A percentile compares a stretch with the other conserved stretches of the same genome.
These are phyloP conservation scores for Heliconius charithonia DNA, from an alignment of 2,888 invertebrate species.

Conservation along the genomic window DNA sequence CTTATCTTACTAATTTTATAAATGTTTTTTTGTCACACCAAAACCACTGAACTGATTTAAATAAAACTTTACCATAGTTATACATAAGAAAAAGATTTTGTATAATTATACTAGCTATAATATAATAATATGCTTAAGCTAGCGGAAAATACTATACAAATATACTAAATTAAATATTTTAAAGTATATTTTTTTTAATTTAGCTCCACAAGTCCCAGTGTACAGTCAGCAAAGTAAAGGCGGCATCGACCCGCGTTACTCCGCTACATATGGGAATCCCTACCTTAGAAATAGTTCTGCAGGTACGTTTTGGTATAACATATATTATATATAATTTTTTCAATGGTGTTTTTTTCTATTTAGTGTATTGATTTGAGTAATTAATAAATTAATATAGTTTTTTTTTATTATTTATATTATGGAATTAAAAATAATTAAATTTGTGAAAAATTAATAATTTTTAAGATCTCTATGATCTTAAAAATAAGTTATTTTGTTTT, in stretches of 20 bases:
- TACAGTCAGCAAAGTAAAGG: slow-evolving; percentile 72
- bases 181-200: neutral
- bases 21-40: neutral
- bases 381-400: neutral
- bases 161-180: no score
- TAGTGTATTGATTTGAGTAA: neutral
- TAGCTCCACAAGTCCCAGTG: slow-evolving; percentile 60
- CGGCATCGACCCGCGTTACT: slow-evolving; percentile 89
- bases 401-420: no score
- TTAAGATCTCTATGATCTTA: no score
- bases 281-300: slow-evolving; percentile 90
- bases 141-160: no score
- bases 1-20: neutral
- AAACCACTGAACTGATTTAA: neutral
- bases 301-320: slow-evolving; percentile 56
- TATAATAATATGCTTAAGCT: neutral
- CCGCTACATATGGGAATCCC: slow-evolving; percentile 95
- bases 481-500: no score
- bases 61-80: neutral
- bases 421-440: no score
- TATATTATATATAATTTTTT: neutral
- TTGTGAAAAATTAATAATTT: no score
- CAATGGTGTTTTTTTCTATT: neutral
- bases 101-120: neutral
- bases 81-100: no score